A percentile compares a stretch with the other conserved stretches of the same genome.
Evolutionary conservation across 2,888 invertebrate genomes (phyloP).

Genomic region (Scaptomyza tumidula): DNA sequence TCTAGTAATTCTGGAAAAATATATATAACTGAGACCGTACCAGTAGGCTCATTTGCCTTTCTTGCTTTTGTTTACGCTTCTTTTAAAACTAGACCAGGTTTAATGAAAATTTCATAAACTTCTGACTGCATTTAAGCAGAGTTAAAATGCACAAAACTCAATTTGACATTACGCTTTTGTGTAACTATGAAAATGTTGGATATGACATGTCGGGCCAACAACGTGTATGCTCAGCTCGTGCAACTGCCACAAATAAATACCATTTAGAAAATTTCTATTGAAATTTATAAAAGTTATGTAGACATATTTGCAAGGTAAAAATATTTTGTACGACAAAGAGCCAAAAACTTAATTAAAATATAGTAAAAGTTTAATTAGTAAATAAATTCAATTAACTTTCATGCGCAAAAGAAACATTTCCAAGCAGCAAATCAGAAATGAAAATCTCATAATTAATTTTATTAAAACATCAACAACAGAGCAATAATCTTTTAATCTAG

Average conservation of each 20-base stretch:
- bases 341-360: not conserved
- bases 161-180: not conserved
- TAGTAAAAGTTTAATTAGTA: not conserved
- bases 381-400: not conserved
- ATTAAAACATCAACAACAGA: not conserved
- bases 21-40: not conserved
- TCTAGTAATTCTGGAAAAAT: conserved; percentile 5
- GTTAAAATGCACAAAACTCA: not conserved
- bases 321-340: not conserved
- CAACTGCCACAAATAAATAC: conserved; percentile 3
- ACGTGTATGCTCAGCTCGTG: not conserved
- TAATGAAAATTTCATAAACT: conserved; percentile 13
- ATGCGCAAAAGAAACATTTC: not conserved
- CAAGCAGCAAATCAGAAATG: not conserved
- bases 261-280: conserved; percentile 3
- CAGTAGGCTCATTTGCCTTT: not conserved
- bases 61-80: not conserved
- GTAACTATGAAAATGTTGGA: not conserved
- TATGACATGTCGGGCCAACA: not conserved
- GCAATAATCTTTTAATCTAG: not conserved
- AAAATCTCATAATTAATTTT: not conserved
- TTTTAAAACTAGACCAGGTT: not conserved
- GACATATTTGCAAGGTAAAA: not conserved
- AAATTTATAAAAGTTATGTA: not conserved
- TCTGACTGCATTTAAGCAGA: not conserved